Conservation (phyloP, 2,888 invertebrate species). For the Dasysyrphus albostriatus region DNA sequence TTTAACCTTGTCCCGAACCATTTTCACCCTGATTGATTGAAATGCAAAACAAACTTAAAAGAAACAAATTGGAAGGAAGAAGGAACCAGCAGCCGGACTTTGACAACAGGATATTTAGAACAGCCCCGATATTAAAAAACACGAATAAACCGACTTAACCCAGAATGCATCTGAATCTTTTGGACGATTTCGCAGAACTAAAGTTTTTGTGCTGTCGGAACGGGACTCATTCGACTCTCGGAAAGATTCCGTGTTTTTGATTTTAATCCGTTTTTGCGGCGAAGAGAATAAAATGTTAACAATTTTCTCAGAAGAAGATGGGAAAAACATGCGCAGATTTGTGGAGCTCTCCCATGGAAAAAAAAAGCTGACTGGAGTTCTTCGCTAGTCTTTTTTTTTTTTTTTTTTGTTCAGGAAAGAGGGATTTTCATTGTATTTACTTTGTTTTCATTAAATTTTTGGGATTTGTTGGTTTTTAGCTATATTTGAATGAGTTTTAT, state of each 20-base stretch:
- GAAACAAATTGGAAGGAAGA: neutral
- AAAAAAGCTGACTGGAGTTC: neutral
- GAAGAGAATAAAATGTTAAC: constrained; percentile 5
- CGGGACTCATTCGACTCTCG: neutral
- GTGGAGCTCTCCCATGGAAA: neutral
- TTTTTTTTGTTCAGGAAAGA: neutral
- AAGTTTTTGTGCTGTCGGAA: constrained; percentile 15
- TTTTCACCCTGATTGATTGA: constrained; percentile 13
- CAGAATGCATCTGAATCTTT: constrained; percentile 29
- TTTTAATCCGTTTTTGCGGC: constrained; percentile 21
- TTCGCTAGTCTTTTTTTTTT: neutral
- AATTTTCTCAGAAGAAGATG: neutral
- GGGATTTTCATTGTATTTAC: constrained; percentile 19
- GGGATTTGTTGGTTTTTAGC: constrained; percentile 29
- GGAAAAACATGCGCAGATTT: constrained; percentile 24
- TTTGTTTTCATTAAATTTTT: constrained; percentile 33
- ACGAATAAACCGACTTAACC: constrained; percentile 16
- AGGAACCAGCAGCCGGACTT: constrained; percentile 11
- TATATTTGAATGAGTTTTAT: constrained; percentile 23
- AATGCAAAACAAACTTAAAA: neutral
- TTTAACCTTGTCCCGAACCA: constrained; percentile 30
- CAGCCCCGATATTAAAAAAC: neutral
- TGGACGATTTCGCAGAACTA: constrained; percentile 65
- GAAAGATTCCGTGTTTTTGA: constrained; percentile 10
- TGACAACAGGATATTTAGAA: constrained; percentile 2